phyloP scores from a whole-genome alignment of 2,888 invertebrate species.

The Apamea epomidion region DNA sequence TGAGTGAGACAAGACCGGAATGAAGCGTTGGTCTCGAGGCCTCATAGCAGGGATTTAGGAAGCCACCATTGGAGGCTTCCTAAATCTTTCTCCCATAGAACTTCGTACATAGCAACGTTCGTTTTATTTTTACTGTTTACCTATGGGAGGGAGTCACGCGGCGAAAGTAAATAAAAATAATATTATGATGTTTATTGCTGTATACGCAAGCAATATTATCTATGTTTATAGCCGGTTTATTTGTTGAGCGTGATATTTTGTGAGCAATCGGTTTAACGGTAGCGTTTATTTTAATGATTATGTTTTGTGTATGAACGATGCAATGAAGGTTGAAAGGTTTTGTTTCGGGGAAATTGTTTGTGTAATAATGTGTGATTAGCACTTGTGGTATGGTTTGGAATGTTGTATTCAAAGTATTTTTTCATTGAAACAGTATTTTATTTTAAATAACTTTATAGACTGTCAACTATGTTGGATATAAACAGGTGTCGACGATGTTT shows the following conservation, averaged over 20 bases:
- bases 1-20: conserved; percentile 74
- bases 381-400: neutral
- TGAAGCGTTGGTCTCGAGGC: conserved; percentile 53
- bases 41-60: conserved; percentile 70
- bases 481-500: neutral
- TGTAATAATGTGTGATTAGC: conserved; percentile 18
- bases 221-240: conserved; percentile 63
- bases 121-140: conserved; percentile 66
- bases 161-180: conserved; percentile 71
- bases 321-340: conserved; percentile 41
- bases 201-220: conserved; percentile 63
- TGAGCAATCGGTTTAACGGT: conserved; percentile 58
- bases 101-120: conserved; percentile 17
- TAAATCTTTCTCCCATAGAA: conserved; percentile 54
- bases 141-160: conserved; percentile 61
- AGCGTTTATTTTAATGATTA: conserved; percentile 60
- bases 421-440: neutral
- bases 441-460: neutral
- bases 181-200: conserved; percentile 66
- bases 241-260: conserved; percentile 61
- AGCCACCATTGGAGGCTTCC: conserved; percentile 32
- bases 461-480: neutral
- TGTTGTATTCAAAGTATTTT: neutral
- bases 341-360: conserved; percentile 28
- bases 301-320: conserved; percentile 59